Conservation (phyloP, 2,888 invertebrate species). For the Oscheius sp. region DNA sequence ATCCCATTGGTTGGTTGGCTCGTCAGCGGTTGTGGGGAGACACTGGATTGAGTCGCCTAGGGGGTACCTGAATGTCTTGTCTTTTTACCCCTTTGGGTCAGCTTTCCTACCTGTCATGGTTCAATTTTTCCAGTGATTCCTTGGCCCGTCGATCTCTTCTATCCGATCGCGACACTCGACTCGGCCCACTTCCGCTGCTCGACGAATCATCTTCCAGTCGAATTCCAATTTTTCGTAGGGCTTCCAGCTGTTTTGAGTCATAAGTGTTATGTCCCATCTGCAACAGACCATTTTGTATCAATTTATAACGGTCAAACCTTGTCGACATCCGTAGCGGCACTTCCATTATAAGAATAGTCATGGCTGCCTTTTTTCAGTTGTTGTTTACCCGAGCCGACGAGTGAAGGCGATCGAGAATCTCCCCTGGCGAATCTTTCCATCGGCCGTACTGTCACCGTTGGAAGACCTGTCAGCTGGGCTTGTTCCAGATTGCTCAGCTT, state of each 20-base stretch:
- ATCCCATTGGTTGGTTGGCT: slow-evolving; percentile 27
- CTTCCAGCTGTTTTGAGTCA: slow-evolving; percentile 33
- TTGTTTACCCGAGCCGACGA: slow-evolving; percentile 36
- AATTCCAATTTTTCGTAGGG: slow-evolving; percentile 32
- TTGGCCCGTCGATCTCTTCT: slow-evolving; percentile 24
- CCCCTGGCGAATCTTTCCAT: slow-evolving; percentile 30
- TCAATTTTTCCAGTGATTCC: slow-evolving; percentile 42
- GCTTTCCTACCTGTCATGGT: not conserved
- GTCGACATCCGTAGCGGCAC: slow-evolving; percentile 28
- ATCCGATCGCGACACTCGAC: slow-evolving; percentile 42
- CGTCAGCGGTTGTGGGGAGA: slow-evolving; percentile 46
- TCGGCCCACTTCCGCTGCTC: slow-evolving; percentile 33
- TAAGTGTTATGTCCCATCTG: slow-evolving; percentile 30
- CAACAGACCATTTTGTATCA: not conserved
- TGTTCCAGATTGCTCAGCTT: slow-evolving; percentile 38
- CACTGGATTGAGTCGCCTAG: slow-evolving; percentile 60
- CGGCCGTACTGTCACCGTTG: slow-evolving; percentile 46
- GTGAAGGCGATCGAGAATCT: slow-evolving; percentile 48
- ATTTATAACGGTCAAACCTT: not conserved
- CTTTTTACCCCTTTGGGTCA: no score
- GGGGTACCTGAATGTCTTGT: slow-evolving; percentile 5
- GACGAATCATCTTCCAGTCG: slow-evolving; percentile 32
- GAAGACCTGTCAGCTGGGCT: slow-evolving; percentile 49
- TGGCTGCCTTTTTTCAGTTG: slow-evolving; percentile 30
- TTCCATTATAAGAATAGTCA: slow-evolving; percentile 20